Evolutionary conservation across 2,888 invertebrate species (phyloP), one percentile per base, ranked within the genome.

Genomic region (Agonopterix arenella): DNA sequence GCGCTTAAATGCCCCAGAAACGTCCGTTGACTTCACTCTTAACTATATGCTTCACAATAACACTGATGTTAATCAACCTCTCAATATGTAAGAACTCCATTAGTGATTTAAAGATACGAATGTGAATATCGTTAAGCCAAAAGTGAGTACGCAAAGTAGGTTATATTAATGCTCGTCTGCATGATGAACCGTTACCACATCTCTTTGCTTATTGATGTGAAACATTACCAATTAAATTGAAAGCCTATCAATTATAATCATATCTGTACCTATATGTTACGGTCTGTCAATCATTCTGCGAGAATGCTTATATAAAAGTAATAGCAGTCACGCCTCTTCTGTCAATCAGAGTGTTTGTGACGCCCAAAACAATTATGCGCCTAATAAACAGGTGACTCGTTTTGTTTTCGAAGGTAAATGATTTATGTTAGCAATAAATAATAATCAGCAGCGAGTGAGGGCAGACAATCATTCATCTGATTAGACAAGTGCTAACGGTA

Each of bases 381-480:
- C 50, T 49, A 52, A 55, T 58, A 51, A 49, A 48, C 45, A 18
- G 50, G 58, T 52, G 48, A 56, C 56, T 60, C 53, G 58, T 66
- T 64, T 68, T 52, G 53, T 59, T 66, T 64, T 67, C 52, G 54
- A 48, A 51, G 47, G 57, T 54, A 36, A 51, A 65, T 73, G 70
- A 74, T 73, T 72, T 68, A 76, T 76, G 68, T 61, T 66, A 58
- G 54, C 65, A 64, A 72, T 70, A 70, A 70, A 68, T 66, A 62
- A 63, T 62, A 70, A 73, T 70, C 63, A 68, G 54, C 51, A 49
- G 56, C 51, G 57, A 58, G 62, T 64, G 48, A 62, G 63, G 58
- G 57, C 58, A 69, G 67, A 70, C 68, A 66, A 48, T 44, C 56
- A 60, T 61, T 70, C 61, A 60, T 66, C 60, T 66, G 65, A 71